Base-by-base conservation (phyloP, 2,888 invertebrate species). In the Himalopsyche tibetana region DNA sequence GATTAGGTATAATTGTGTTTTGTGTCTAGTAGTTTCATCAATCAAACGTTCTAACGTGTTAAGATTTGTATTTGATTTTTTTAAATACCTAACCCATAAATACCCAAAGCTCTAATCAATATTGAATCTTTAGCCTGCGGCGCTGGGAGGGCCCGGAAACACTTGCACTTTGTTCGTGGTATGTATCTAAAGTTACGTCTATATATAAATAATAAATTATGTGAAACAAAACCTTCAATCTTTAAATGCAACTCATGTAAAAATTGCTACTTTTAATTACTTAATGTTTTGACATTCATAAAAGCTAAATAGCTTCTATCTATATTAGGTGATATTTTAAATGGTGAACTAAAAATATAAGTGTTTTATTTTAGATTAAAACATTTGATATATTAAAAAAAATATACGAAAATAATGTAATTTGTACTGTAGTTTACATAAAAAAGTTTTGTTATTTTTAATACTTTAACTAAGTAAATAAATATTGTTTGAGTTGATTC, bases 41-140 rank as follows among this genome's bases (percentile, higher is more conserved):
- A 51, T 15, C 51, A 45, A 11, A 15, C 51, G 51, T 51, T 51
- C 15, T 15, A 51, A 51, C 4, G 51, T 51, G 51, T 51, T 51
- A 51, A 45, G 8, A 0, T 45, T 51, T 51, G 12, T 51, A 8
- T 6, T 51, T 0, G 6, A 11, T 45, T 51, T 51, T 9, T 51
- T 15, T 15, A 63, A 63, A 63, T 19, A 19, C 11, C n/a, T 19
- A 19, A 28, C 5, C 8, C 11, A 63, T 19, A 63, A 63, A 19
- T 8, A 63, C 28, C 19, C 3, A 63, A 63, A 63, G 15, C 63
- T 63, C 19, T 63, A 63, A 63, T 63, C 63, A 63, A 9, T 63
- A 28, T 63, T 19, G 63, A 63, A 63, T 63, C 63, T 63, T 19
- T 63, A 63, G 19, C 63, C 63, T 63, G 63, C 63, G 63, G 63